phyloP scores from a whole-genome alignment of 2,888 invertebrate genomes.

The Scaptomyza flava region DNA sequence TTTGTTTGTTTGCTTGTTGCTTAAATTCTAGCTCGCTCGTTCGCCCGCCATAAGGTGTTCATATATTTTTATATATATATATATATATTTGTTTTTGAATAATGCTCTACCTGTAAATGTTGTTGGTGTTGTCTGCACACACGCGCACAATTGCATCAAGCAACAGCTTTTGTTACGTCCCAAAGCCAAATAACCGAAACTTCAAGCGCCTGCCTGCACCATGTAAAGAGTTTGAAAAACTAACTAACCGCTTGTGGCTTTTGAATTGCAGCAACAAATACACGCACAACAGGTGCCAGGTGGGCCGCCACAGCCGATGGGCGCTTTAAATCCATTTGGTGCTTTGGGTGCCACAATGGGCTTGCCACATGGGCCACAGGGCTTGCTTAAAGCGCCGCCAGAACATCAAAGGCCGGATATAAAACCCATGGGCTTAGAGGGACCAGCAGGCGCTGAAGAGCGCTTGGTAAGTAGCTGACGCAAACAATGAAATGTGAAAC shows the following conservation, averaged over 20 bases:
- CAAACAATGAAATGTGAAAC: not conserved
- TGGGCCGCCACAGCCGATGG: constrained; percentile 85
- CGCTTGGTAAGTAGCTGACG: constrained; percentile 85
- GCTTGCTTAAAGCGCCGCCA: constrained; percentile 84
- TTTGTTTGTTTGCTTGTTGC: constrained; percentile 70
- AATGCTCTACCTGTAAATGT: constrained; percentile 48
- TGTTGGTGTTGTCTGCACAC: constrained; percentile 69
- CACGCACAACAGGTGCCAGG: constrained; percentile 93
- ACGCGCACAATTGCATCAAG: constrained; percentile 51
- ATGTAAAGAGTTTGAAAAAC: constrained; percentile 13
- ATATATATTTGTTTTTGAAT: constrained; percentile 13
- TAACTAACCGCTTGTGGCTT: constrained; percentile 20
- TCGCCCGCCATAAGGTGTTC: constrained; percentile 36
- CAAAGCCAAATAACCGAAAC: constrained; percentile 39
- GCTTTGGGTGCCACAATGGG: constrained; percentile 84
- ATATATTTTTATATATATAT: constrained; percentile 18
- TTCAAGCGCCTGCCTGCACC: constrained; percentile 9
- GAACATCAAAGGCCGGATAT: constrained; percentile 84
- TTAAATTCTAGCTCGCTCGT: constrained; percentile 46
- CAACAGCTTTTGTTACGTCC: constrained; percentile 54
- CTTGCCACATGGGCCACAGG: constrained; percentile 84
- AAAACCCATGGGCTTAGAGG: constrained; percentile 85
- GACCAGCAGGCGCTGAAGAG: constrained; percentile 86
- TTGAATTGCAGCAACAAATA: constrained; percentile 91
- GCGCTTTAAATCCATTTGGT: constrained; percentile 85